A percentile compares a stretch with the other conserved stretches of the same genome.
phyloP scores from a whole-genome alignment of 2,888 invertebrate species.

The Alentia gelatinosa region DNA sequence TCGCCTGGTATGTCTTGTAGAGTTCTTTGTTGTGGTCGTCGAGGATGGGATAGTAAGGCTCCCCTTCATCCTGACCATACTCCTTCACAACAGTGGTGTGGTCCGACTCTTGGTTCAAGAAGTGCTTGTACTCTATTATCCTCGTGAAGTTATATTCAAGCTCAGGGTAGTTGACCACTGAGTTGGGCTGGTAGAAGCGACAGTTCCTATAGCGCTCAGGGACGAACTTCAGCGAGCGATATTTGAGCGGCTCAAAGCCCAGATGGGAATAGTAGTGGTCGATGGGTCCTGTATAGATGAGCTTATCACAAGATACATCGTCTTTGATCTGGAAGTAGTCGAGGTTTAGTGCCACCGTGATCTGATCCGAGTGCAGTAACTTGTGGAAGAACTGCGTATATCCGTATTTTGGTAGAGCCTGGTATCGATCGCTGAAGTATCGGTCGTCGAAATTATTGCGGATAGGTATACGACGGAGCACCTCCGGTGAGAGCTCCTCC shows the following conservation, averaged over 20 bases:
- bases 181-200: slow-evolving; percentile 30
- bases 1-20: slow-evolving; percentile 15
- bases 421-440: slow-evolving; percentile 49
- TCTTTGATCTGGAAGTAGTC: slow-evolving; percentile 41
- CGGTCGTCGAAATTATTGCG: slow-evolving; percentile 38
- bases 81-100: slow-evolving; percentile 49
- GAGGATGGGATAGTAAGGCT: slow-evolving; percentile 48
- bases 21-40: slow-evolving; percentile 36
- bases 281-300: slow-evolving; percentile 48
- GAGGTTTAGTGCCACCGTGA: slow-evolving; percentile 15
- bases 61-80: slow-evolving; percentile 35
- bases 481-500: slow-evolving; percentile 30
- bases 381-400: slow-evolving; percentile 33
- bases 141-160: slow-evolving; percentile 1
- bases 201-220: slow-evolving; percentile 2
- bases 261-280: slow-evolving; percentile 41
- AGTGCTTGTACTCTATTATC: slow-evolving; percentile 52
- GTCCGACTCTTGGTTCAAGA: slow-evolving; percentile 21
- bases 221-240: not conserved
- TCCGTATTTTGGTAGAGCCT: slow-evolving; percentile 36
- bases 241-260: slow-evolving; percentile 6
- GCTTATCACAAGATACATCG: slow-evolving; percentile 16
- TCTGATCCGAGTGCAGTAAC: not conserved
- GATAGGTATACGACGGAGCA: slow-evolving; percentile 18
- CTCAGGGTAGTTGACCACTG: slow-evolving; percentile 50